Evolutionary conservation across 2,888 invertebrate genomes (phyloP).

Genomic region (Mythimna lalbum): DNA sequence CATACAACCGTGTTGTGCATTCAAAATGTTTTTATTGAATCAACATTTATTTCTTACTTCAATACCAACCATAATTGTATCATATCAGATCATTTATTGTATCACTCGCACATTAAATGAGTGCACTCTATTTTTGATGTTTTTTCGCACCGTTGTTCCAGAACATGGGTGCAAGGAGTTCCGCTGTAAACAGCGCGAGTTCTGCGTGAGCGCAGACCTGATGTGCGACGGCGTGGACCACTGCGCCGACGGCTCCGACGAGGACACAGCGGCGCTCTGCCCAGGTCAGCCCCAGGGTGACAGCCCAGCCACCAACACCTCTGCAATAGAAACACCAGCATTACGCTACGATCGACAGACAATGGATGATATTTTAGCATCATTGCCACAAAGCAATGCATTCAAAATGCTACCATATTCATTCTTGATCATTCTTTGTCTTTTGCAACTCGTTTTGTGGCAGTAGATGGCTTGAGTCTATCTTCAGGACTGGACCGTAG

Average conservation of each 20-base stretch:
- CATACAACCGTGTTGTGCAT: too few species aligned
- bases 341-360: too few species aligned
- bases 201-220: constrained; percentile 97
- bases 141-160: constrained; percentile 84
- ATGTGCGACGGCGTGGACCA: constrained; percentile 98
- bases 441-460: constrained; percentile 12
- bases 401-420: constrained; percentile 15
- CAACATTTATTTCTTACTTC: too few species aligned
- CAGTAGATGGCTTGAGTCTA: not conserved
- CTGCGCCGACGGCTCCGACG: constrained; percentile 98
- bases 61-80: not conserved
- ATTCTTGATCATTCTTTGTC: constrained; percentile 2
- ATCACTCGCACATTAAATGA: constrained; percentile 28
- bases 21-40: too few species aligned
- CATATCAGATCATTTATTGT: not conserved
- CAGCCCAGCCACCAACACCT: constrained; percentile 14
- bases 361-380: too few species aligned
- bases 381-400: not conserved
- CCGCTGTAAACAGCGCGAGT: constrained; percentile 96
- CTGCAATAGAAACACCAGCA: not conserved
- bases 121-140: constrained; percentile 62
- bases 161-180: constrained; percentile 97
- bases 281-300: constrained; percentile 91
- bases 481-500: not conserved
- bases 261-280: constrained; percentile 95